Conservation (phyloP, 2,888 invertebrate species). For the Urechis unicinctus region DNA sequence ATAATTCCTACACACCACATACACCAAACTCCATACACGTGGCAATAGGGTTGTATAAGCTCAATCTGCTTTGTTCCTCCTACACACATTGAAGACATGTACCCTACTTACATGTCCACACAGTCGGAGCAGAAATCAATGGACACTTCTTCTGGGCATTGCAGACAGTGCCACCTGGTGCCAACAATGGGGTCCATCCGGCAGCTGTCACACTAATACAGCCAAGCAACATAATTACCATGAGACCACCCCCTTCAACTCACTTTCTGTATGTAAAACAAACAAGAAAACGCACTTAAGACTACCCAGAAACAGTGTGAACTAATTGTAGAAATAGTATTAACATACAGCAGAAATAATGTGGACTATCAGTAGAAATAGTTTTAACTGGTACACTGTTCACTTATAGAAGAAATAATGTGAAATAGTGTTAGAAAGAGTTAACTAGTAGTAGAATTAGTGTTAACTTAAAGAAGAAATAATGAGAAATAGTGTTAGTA, state of each 20-base stretch:
- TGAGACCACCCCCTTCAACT: no score
- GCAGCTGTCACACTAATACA: conserved; percentile 60
- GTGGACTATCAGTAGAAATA: no score
- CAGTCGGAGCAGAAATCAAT: conserved; percentile 29
- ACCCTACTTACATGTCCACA: conserved; percentile 44
- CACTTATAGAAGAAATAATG: no score
- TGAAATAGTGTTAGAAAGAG: no score
- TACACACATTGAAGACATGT: background rate
- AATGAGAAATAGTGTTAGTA: background rate
- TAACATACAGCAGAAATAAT: no score
- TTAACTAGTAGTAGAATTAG: no score
- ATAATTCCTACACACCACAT: background rate
- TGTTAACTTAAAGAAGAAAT: background rate
- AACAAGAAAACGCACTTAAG: no score
- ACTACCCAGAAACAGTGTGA: no score
- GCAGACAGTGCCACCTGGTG: conserved; percentile 65
- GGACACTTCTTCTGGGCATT: conserved; percentile 53
- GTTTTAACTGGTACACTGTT: no score
- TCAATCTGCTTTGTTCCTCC: background rate
- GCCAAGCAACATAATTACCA: background rate
- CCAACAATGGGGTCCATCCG: conserved; percentile 61
- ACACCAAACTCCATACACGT: background rate
- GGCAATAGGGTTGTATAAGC: no score
- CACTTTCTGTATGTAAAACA: no score
- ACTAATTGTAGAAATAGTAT: no score